Base-by-base conservation (phyloP, 2,113 vertebrate genomes). In the Cyprinodon tularosa region DNA sequence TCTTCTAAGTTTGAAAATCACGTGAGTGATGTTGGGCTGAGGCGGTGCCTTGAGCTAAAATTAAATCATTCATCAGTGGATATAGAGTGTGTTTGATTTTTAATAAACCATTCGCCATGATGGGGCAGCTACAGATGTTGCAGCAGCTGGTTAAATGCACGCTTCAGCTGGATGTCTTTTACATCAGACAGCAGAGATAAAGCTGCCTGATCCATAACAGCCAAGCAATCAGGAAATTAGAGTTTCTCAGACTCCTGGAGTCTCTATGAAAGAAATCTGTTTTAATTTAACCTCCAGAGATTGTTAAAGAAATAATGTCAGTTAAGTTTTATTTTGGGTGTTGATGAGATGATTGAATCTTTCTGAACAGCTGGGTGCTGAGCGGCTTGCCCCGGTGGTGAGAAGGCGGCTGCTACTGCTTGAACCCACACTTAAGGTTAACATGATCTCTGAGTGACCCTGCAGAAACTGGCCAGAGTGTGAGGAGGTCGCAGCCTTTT, bases 401-500 rank as follows among this genome's bases (percentile, higher is more conserved):
- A 0, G 62, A 66, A 17, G 74, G 76, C 57, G 22, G 4, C 71
- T 20, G 81, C 84, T 86, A 44, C 77, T 72, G 90, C 72, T 80
- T 87, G 90, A 90, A 90, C 88, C 84, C 42, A 64, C 68, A 67
- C 81, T 88, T 36, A 74, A 65, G 79, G 85, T 82, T 85, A 83
- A 87, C 60, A 71, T 78, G 86, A 88, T 80, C 85, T 76, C 77
- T 81, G 4, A 12, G 59, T 91, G 89, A 93, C 92, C 91, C 78
- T 76, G 4, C 67, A 78, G 85, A 71, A 84, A 80, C 76, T 6
- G 79, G 60, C 71, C 62, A 3, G 74, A 71, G 72, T 87, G 84
- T 92, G 82, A 88, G 83, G 69, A 87, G 92, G 92, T 93, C 66
- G 2, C 45, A 14, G 91, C 91, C 90, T 88, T 84, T 88, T 90